Base-by-base conservation (phyloP, 1,140 invertebrate species). In the Drosophila repletoides region DNA sequence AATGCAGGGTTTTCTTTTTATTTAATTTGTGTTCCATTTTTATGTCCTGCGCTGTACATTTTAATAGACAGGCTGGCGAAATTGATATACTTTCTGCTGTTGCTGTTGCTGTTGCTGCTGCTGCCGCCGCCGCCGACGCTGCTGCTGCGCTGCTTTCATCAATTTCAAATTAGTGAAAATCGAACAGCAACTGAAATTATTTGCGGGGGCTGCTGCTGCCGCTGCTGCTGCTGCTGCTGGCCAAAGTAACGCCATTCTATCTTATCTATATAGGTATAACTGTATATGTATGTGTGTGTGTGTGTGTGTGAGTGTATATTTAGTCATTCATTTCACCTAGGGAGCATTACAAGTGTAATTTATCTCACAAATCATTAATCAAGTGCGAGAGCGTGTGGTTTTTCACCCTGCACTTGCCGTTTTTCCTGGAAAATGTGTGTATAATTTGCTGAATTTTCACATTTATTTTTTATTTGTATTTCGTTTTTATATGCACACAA, bases 81-180 rank as follows among this genome's bases (percentile, higher is more conserved):
- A 84, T 84, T 84, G 79, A 84, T 86, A 68, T 86, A 74, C 66
- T 58, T 43, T 38, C 24, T 56, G 45, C 38, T 19, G 19, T 12
- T 15, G 28, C 1, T 55, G 70, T 34, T 48, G 3, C 28, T 64
- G 33, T 46, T 52, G 24, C 2, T n/a, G 17, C 29, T 41, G 31
- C 36, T 33, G 46, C 43, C 26, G 36, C 56, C 26, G 60, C 36
- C 28, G 46, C 43, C 26, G 36, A 48, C 26, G 60, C 46, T 31
- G 22, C 51, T 31, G 31, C 63, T 84, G 40, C 63, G 74, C 63
- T 66, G 63, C 77, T 84, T 84, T 84, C 80, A 80, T 86, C 80
- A 86, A 86, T 86, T 72, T 87, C 80, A 87, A 86, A 86, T 86
- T 86, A 86, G 80, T 80, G 81, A 80, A 73, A 76, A 87, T 87